These are phyloP conservation scores for Sarcophilus harrisii DNA, from an alignment of 2,797 vertebrate species.

Conservation along the genomic window DNA sequence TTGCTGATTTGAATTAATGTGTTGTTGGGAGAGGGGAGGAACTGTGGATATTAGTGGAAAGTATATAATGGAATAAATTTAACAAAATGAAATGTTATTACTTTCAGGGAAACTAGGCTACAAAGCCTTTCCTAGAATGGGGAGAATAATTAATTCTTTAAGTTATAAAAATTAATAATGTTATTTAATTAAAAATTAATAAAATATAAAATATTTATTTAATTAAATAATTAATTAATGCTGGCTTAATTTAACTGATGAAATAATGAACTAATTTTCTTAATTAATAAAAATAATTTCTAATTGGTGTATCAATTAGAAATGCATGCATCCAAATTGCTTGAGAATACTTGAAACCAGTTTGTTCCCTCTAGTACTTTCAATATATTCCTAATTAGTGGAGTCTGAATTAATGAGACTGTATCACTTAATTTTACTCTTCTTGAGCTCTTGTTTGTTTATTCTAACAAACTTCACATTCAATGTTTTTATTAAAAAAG, in stretches of 20 bases:
- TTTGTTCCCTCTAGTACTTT: slow-evolving; percentile 42
- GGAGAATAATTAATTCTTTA: background rate
- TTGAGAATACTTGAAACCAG: background rate
- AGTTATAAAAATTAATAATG: background rate
- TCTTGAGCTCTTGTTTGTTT: background rate
- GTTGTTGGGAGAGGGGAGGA: background rate
- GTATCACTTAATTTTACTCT: background rate
- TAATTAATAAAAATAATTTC: slow-evolving; percentile 11
- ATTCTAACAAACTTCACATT: background rate
- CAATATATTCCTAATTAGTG: background rate
- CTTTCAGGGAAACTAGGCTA: slow-evolving; percentile 35
- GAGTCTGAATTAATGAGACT: background rate
- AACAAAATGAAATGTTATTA: background rate
- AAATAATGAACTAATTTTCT: slow-evolving; percentile 28
- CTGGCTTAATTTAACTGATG: background rate
- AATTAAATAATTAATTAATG: background rate
- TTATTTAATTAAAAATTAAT: background rate
- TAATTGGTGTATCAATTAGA: slow-evolving; percentile 29
- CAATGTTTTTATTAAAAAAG: background rate
- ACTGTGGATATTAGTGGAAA: background rate
- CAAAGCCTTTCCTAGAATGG: slow-evolving; percentile 12
- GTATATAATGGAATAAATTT: background rate
- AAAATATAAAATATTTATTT: background rate
- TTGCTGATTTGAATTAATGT: background rate
- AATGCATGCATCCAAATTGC: background rate